These are phyloP conservation scores for Rutilus rutilus DNA, from an alignment of 2,113 vertebrate species.

Conservation along the genomic window DNA sequence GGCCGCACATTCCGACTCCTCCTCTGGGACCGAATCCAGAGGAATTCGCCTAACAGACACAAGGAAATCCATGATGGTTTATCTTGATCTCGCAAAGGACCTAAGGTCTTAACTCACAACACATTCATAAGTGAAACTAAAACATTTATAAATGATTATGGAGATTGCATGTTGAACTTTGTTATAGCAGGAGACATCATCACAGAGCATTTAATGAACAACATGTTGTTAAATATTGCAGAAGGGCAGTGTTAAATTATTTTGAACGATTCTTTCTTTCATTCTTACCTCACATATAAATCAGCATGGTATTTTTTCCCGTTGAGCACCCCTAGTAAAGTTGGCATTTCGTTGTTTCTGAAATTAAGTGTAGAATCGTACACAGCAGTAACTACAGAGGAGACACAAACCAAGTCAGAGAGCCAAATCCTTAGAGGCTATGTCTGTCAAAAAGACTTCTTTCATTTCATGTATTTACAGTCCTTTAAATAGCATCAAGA, in stretches of 20 bases:
- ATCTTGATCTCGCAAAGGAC: not conserved
- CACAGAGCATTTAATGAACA: not conserved
- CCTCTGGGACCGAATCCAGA: slow-evolving; percentile 87
- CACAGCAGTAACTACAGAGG: slow-evolving; percentile 87
- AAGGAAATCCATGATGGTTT: not conserved
- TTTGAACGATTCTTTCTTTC: not conserved
- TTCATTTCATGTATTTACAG: not conserved
- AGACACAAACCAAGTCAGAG: slow-evolving; percentile 58
- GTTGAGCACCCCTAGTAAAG: slow-evolving; percentile 88
- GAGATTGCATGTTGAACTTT: slow-evolving; percentile 1
- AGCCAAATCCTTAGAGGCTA: not conserved
- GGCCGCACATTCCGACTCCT: slow-evolving; percentile 82
- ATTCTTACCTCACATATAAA: slow-evolving; percentile 87
- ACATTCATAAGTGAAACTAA: not conserved
- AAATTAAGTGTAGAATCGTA: slow-evolving; percentile 98
- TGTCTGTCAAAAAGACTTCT: not conserved
- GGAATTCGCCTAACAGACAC: slow-evolving; percentile 85
- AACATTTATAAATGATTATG: not conserved
- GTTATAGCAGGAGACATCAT: not conserved
- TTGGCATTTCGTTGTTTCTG: slow-evolving; percentile 90
- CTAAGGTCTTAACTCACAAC: not conserved
- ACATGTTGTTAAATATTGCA: not conserved
- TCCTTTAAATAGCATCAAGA: not conserved
- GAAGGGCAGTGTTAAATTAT: not conserved
- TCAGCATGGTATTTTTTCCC: slow-evolving; percentile 95